These are phyloP conservation scores for Nymphicus hollandicus DNA, from an alignment of 2,113 vertebrate genomes.

Conservation along the genomic window DNA sequence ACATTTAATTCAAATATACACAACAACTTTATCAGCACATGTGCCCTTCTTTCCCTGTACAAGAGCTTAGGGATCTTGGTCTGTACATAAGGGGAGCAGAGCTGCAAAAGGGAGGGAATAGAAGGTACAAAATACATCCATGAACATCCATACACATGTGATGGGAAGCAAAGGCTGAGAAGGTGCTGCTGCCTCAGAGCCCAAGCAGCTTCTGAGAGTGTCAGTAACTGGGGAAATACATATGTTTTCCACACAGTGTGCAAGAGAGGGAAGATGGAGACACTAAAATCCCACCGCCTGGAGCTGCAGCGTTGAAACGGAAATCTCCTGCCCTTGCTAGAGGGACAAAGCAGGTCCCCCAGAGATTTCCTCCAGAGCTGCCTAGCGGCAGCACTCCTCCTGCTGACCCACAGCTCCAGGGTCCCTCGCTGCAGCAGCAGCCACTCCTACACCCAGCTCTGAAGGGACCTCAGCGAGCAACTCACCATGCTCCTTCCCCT, in stretches of 20 bases:
- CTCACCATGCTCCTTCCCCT: not conserved
- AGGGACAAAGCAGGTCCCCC: not conserved
- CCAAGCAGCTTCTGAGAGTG: not conserved
- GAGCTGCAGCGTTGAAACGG: not conserved
- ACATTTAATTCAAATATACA: slow-evolving; percentile 52
- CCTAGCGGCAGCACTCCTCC: accelerated
- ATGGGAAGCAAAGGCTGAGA: not conserved
- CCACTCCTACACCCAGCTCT: not conserved
- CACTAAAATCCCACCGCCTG: not conserved
- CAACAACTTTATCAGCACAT: not conserved
- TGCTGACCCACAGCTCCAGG: not conserved
- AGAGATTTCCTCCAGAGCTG: not conserved
- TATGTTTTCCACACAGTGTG: not conserved
- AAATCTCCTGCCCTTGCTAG: not conserved
- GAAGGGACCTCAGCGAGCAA: not conserved
- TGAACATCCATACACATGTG: not conserved
- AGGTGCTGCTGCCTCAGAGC: not conserved
- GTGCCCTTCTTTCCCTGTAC: not conserved
- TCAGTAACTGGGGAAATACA: not conserved
- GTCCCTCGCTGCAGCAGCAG: not conserved
- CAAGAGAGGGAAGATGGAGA: not conserved
- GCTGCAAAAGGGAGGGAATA: not conserved
- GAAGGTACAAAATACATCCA: not conserved
- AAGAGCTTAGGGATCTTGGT: not conserved
- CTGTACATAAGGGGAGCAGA: not conserved